These are phyloP conservation scores for Melanotaenia parkinsoni DNA, from an alignment of 2,797 vertebrate genomes.

Conservation along the genomic window DNA sequence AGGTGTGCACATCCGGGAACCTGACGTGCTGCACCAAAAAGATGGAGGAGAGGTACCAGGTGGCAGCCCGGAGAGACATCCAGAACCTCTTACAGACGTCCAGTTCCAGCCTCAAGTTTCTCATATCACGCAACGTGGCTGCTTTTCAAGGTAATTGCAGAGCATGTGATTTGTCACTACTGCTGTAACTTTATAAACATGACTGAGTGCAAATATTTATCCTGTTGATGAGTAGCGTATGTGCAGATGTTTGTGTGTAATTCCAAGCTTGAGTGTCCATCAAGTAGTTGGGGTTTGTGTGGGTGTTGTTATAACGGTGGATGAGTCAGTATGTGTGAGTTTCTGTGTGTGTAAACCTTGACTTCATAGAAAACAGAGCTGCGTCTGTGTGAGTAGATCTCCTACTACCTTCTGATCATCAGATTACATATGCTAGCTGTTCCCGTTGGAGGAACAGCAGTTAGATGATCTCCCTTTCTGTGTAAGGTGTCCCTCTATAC, in stretches of 20 bases:
- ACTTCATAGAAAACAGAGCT: constrained; percentile 62
- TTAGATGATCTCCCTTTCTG: constrained; percentile 27
- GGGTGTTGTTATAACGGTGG: constrained; percentile 57
- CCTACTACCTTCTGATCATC: constrained; percentile 48
- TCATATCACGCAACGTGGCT: constrained; percentile 87
- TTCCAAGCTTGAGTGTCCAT: constrained; percentile 25
- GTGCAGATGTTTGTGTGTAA: constrained; percentile 49
- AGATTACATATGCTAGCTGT: constrained; percentile 58
- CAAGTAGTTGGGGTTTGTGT: constrained; percentile 54
- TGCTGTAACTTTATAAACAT: constrained; percentile 2
- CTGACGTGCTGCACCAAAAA: constrained; percentile 90
- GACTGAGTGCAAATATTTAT: constrained; percentile 44
- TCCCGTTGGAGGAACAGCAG: constrained; percentile 32
- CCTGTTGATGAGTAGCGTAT: constrained; percentile 28
- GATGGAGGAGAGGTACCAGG: constrained; percentile 90
- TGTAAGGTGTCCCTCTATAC: constrained; percentile 11
- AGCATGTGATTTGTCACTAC: constrained; percentile 9
- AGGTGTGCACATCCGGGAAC: constrained; percentile 86
- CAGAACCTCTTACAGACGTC: constrained; percentile 87
- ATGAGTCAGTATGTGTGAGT: constrained; percentile 43
- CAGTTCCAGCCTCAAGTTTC: constrained; percentile 85
- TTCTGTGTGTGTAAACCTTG: constrained; percentile 21
- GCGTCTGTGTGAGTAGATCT: constrained; percentile 56
- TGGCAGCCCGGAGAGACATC: constrained; percentile 84
- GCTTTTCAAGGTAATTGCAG: constrained; percentile 87